Evolutionary conservation across 2,888 invertebrate species (phyloP).

Genomic region (Metopia argyrocephala): DNA sequence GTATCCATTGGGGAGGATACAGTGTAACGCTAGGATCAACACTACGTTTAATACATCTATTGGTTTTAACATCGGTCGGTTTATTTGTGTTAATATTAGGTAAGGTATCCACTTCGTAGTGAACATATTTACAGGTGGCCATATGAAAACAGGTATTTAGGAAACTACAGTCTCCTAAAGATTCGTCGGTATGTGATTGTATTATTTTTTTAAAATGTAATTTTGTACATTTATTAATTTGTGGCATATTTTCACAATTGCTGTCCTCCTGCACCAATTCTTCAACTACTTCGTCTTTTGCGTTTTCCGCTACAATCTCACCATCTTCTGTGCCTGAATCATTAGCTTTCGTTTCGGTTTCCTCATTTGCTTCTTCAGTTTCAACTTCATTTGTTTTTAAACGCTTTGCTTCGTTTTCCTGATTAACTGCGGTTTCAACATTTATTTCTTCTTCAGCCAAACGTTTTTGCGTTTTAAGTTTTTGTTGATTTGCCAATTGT

Average conservation of each 20-base stretch:
- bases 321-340: conserved; percentile 72
- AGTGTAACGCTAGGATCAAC: conserved; percentile 81
- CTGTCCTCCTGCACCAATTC: conserved; percentile 64
- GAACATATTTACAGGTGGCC: conserved; percentile 99
- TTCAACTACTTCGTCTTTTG: conserved; percentile 66
- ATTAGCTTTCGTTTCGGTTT: conserved; percentile 54
- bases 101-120: conserved; percentile 94
- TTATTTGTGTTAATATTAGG: conserved; percentile 76
- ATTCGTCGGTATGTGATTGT: conserved; percentile 95
- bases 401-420: conserved; percentile 32
- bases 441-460: conserved; percentile 30
- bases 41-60: conserved; percentile 75
- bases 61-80: conserved; percentile 76
- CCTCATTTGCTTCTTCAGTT: conserved; percentile 11
- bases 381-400: conserved; percentile 39
- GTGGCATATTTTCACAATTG: conserved; percentile 65
- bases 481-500: conserved; percentile 63
- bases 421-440: conserved; percentile 1
- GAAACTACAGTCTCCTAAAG: conserved; percentile 97
- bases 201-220: conserved; percentile 98
- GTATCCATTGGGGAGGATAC: conserved; percentile 97
- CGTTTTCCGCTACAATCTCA: conserved; percentile 70
- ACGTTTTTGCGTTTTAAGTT: conserved; percentile 59
- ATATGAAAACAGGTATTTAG: conserved; percentile 99
- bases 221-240: conserved; percentile 86